These are phyloP conservation scores for Telenomus remus DNA, from an alignment of 1,140 invertebrate genomes.

Conservation along the genomic window DNA sequence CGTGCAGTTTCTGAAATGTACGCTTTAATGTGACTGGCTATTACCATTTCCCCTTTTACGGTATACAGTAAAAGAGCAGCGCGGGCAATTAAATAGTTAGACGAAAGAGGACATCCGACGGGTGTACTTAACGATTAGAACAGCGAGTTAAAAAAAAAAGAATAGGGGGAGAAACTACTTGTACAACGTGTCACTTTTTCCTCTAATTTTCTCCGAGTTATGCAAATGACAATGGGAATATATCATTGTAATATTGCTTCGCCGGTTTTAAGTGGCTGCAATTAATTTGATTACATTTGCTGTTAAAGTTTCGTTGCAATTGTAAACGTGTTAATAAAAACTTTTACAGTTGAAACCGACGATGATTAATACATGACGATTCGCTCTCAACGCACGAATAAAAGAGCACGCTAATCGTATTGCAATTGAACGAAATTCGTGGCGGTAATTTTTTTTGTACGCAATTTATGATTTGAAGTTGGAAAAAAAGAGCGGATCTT, in stretches of 20 bases:
- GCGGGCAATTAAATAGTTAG: conserved; percentile 48
- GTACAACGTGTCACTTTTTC: conserved; percentile 32
- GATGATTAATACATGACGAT: no score
- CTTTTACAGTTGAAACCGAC: no score
- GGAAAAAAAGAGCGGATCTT: background rate
- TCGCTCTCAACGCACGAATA: no score
- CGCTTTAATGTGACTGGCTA: conserved; percentile 50
- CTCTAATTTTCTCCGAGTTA: conserved; percentile 30
- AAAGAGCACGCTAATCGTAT: no score
- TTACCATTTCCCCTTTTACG: conserved; percentile 50
- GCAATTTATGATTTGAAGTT: background rate
- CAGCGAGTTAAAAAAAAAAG: conserved; percentile 17
- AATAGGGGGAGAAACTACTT: conserved; percentile 15
- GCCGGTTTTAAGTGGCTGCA: background rate
- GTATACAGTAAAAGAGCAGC: conserved; percentile 44
- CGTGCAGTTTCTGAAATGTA: conserved; percentile 47
- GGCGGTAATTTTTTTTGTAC: background rate
- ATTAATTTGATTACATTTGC: background rate
- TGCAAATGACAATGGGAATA: conserved; percentile 16
- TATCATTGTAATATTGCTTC: background rate
- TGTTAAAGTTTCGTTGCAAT: background rate
- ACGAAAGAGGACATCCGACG: conserved; percentile 39
- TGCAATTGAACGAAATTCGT: no score
- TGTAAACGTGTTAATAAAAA: no score
- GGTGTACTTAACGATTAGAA: conserved; percentile 45